A percentile compares a stretch with the other conserved stretches of the same genome.
phyloP scores from a whole-genome alignment of 2,113 vertebrate species.

The Mastomys natalensis region DNA sequence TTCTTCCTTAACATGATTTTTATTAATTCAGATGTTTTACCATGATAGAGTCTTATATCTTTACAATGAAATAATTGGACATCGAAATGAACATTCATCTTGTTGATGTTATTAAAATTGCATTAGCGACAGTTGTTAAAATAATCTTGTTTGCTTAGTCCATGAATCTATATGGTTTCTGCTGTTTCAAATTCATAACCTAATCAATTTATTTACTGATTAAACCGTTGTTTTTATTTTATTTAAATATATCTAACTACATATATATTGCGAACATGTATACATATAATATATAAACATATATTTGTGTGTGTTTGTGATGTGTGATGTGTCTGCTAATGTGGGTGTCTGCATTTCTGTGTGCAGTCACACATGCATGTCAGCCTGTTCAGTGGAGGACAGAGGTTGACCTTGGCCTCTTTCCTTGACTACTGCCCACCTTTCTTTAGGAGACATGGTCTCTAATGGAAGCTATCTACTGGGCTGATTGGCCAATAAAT shows the following conservation, averaged over 20 bases:
- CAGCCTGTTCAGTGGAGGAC: background rate
- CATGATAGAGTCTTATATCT: background rate
- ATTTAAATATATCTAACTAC: constrained; percentile 3
- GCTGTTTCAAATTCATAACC: background rate
- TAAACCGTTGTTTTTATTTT: constrained; percentile 31
- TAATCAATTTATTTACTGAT: constrained; percentile 20
- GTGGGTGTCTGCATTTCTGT: background rate
- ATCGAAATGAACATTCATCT: background rate
- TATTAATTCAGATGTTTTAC: background rate
- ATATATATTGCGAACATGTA: background rate
- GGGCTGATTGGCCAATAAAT: background rate
- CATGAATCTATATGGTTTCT: background rate
- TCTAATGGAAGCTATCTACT: background rate
- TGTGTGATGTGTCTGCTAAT: background rate
- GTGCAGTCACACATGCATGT: background rate
- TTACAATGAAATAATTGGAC: background rate
- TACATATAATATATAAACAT: background rate
- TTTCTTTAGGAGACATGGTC: background rate
- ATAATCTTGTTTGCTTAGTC: background rate
- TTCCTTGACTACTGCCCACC: background rate
- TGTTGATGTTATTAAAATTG: constrained; percentile 17
- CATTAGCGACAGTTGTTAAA: background rate
- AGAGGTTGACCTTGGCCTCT: background rate
- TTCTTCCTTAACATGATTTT: background rate
- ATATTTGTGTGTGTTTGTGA: no score